Conservation (phyloP, 2,888 invertebrate genomes). For the Eulithis testata region DNA sequence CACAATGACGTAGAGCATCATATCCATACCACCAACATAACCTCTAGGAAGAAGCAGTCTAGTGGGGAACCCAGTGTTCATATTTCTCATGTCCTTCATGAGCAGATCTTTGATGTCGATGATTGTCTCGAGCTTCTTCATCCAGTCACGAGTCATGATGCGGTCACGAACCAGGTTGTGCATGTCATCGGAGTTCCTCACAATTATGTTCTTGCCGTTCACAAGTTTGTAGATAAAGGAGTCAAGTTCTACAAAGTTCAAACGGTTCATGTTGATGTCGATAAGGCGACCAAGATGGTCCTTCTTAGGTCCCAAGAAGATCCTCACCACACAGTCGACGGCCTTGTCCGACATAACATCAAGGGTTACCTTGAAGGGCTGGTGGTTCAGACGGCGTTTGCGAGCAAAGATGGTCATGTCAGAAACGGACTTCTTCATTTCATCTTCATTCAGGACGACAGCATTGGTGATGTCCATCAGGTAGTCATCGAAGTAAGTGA, state of each 20-base stretch:
- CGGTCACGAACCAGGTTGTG: slow-evolving; percentile 87
- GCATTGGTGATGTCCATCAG: slow-evolving; percentile 87
- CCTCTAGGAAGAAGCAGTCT: slow-evolving; percentile 90
- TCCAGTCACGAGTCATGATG: slow-evolving; percentile 86
- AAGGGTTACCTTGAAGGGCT: slow-evolving; percentile 85
- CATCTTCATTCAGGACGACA: slow-evolving; percentile 74
- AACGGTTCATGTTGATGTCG: slow-evolving; percentile 84
- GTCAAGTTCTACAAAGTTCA: slow-evolving; percentile 87
- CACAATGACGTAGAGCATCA: slow-evolving; percentile 86
- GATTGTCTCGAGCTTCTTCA: slow-evolving; percentile 86
- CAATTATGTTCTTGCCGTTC: slow-evolving; percentile 87
- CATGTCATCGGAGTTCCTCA: slow-evolving; percentile 86
- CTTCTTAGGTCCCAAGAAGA: slow-evolving; percentile 89
- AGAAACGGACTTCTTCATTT: slow-evolving; percentile 74
- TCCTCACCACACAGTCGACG: slow-evolving; percentile 85
- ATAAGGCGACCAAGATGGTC: slow-evolving; percentile 83
- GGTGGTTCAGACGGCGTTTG: slow-evolving; percentile 87
- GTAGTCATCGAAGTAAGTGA: slow-evolving; percentile 89
- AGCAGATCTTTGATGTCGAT: slow-evolving; percentile 65
- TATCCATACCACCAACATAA: slow-evolving; percentile 86
- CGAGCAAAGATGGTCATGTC: slow-evolving; percentile 82
- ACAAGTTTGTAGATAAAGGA: slow-evolving; percentile 85
- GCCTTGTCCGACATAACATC: slow-evolving; percentile 84
- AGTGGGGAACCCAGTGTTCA: slow-evolving; percentile 88
- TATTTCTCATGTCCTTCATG: slow-evolving; percentile 68